Conservation (phyloP, 1,140 invertebrate genomes). For the Platyscapa corneri region DNA sequence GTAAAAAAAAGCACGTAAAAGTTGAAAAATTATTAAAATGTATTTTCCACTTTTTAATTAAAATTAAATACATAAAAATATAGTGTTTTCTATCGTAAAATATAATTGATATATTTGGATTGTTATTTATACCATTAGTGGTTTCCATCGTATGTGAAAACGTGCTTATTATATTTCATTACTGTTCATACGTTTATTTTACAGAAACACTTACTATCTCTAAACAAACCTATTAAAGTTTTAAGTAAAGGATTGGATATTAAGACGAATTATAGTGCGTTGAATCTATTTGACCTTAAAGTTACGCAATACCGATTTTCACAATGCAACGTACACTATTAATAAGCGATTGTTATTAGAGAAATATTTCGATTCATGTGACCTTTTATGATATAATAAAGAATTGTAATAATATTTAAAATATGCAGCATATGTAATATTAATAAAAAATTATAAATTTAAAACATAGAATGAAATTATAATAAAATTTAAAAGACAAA, state of each 20-base stretch:
- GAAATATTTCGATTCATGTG: slow-evolving; percentile 1
- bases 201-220: background rate
- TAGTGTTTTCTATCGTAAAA: no score
- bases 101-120: no score
- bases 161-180: no score
- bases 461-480: background rate
- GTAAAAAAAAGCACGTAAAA: no score
- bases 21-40: no score
- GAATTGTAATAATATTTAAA: background rate
- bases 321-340: background rate
- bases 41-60: no score
- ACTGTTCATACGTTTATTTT: no score
- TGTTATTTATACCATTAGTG: no score
- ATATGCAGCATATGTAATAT: background rate
- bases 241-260: background rate
- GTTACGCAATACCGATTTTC: background rate
- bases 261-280: background rate
- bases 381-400: background rate
- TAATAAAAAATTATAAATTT: no score
- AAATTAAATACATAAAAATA: no score
- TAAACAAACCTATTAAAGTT: background rate
- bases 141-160: no score
- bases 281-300: slow-evolving; percentile 12
- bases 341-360: background rate
- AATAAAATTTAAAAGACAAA: background rate